Percentiles rank a stretch among this genome's conserved stretches.
Evolutionary conservation across 2,888 invertebrate species (phyloP).

Genomic region (Drosophila monieri): DNA sequence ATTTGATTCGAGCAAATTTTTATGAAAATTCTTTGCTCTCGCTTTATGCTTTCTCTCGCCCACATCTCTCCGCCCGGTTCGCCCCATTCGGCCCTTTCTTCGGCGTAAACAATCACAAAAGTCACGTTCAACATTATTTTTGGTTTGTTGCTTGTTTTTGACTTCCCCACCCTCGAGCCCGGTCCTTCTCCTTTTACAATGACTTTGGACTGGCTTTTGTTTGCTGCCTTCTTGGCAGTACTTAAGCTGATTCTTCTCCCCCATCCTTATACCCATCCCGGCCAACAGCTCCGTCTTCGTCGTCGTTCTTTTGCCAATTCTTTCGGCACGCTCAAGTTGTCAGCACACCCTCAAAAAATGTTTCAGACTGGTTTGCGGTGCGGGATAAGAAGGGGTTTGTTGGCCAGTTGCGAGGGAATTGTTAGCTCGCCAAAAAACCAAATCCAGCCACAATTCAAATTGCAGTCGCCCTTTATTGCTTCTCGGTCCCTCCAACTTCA

Average conservation of each 20-base stretch:
- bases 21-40: slow-evolving; percentile 69
- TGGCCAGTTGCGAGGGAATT: neutral
- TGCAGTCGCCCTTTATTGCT: slow-evolving; percentile 62
- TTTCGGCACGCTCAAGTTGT: slow-evolving; percentile 69
- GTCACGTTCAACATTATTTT: slow-evolving; percentile 80
- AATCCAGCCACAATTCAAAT: slow-evolving; percentile 72
- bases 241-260: slow-evolving; percentile 69
- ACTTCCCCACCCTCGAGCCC: slow-evolving; percentile 7
- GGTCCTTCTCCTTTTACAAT: slow-evolving; percentile 53
- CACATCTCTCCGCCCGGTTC: slow-evolving; percentile 7
- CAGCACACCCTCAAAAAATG: slow-evolving; percentile 56
- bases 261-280: neutral
- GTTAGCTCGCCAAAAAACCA: slow-evolving; percentile 32
- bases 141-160: slow-evolving; percentile 74
- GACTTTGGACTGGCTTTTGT: slow-evolving; percentile 72
- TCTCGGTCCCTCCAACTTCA: slow-evolving; percentile 38
- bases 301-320: slow-evolving; percentile 59
- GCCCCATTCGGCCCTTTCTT: slow-evolving; percentile 10
- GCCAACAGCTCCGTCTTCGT: slow-evolving; percentile 17
- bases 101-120: slow-evolving; percentile 75
- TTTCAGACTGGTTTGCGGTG: slow-evolving; percentile 9
- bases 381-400: neutral
- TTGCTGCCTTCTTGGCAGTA: slow-evolving; percentile 69
- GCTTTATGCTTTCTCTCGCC: slow-evolving; percentile 19
- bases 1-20: slow-evolving; percentile 77